Base-by-base conservation (phyloP, 1,140 invertebrate genomes). In the Tyrophagus putrescentiae region DNA sequence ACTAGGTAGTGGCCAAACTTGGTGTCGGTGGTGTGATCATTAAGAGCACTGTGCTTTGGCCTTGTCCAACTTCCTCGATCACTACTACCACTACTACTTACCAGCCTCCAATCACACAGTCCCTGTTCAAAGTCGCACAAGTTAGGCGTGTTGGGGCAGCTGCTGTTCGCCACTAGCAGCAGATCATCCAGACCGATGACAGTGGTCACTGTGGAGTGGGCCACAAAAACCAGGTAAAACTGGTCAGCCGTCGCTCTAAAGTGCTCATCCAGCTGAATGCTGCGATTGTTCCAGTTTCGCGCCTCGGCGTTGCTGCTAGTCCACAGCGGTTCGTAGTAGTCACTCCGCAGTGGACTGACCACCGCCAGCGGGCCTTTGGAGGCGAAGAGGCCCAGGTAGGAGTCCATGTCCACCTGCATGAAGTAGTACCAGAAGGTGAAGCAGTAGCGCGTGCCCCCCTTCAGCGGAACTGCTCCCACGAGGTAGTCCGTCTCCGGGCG, bases 91-190 rank as follows among this genome's bases (percentile, higher is more conserved):
- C n/a, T n/a, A 16, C 52, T 34, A 54, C 11, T 27, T 11, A 11
- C n/a, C 13, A 2, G 25, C 21, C 39, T 54, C 52, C 52, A 54
- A 3, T 32, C 52, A 13, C 52, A 54, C 21, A n/a, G n/a, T 18
- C 39, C 39, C 13, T 34, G n/a, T 54, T 54, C 52, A 54, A 54
- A 54, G 25, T 54, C 52, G 39, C 52, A 54, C 21, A 54, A 54
- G n/a, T 11, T 28, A 2, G 11, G 13, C 1, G 25, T 7, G 3
- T 18, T 2, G 32, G 27, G 3, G 13, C 52, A 54, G 18, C 18
- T 54, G n/a, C 31, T 34, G 1, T 31, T 7, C 3, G 28, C 13
- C 21, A n/a, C n/a, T n/a, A 54, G n/a, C 1, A n/a, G 1, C 32
- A 54, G n/a, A 31, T 54, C 52, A 54, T 54, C 52, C 9, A 54